Percentiles rank a stretch among this genome's conserved stretches.
Conservation (phyloP, 2,888 invertebrate genomes). For the Gastrophysa polygoni region DNA sequence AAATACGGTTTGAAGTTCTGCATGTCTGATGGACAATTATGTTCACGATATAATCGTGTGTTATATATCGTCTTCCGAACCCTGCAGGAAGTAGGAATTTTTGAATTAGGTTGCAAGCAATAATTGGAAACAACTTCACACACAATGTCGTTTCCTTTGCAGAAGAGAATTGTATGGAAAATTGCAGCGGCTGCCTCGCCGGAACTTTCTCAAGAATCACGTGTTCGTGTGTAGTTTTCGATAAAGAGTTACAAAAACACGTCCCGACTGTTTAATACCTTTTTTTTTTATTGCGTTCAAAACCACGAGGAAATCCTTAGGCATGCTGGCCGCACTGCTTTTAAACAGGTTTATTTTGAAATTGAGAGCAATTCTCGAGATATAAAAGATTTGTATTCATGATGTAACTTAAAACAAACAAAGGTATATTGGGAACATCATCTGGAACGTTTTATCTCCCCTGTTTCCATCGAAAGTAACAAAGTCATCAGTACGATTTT, state of each 20-base stretch:
- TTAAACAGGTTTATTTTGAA: slow-evolving; percentile 27
- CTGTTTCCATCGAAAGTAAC: slow-evolving; percentile 4
- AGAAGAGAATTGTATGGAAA: no score
- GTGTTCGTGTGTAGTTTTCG: neutral
- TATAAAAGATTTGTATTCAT: slow-evolving; percentile 30
- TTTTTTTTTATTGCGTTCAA: slow-evolving; percentile 14
- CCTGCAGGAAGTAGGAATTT: no score
- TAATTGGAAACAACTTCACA: no score
- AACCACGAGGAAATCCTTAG: slow-evolving; percentile 9
- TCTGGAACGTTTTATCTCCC: slow-evolving; percentile 18
- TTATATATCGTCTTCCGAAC: no score
- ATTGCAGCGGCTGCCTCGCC: no score
- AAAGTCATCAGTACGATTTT: slow-evolving; percentile 2
- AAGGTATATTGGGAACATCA: slow-evolving; percentile 34
- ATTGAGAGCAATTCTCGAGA: slow-evolving; percentile 26
- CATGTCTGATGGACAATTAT: no score
- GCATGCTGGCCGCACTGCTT: slow-evolving; percentile 7
- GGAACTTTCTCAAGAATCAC: no score
- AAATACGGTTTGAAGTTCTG: no score
- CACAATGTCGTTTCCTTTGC: no score
- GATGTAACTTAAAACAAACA: slow-evolving; percentile 35
- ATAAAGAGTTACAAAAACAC: slow-evolving; percentile 2
- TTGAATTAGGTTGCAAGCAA: no score
- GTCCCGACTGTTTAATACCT: slow-evolving; percentile 9
- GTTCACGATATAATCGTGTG: no score